Base-by-base conservation (phyloP, 2,888 invertebrate species). In the Itoplectis maculator region DNA sequence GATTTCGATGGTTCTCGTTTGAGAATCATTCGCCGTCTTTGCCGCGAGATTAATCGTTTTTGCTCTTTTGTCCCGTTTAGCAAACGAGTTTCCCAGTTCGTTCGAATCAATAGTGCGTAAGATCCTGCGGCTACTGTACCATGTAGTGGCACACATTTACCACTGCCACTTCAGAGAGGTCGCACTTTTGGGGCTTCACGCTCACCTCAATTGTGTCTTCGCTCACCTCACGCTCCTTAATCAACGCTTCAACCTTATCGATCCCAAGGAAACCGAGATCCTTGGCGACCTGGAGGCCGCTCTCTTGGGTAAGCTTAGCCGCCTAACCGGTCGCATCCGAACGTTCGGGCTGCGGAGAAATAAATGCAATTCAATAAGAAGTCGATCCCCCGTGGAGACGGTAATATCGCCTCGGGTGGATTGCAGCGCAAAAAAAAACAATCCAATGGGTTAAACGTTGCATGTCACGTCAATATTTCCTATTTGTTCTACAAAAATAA, bases 141-240 rank as follows among this genome's bases (percentile, higher is more conserved):
- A 99, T 94, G 98, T 99, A 94, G 95, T 99, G 95, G 98, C 98
- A 93, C 99, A 99, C 95, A 95, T 99, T 93, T 99, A 99, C 95
- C 98, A 98, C 93, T 97, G 97, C 94, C 99, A 99, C 95, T 99
- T 98, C 95, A 96, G 97, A 94, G 98, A 98, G 95, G 96, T 99
- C 91, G 97, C 97, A 93, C 95, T 97, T 93, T 95, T 99, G 93
- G 97, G 97, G 89, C 95, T 99, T 93, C 98, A 99, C 94, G 97
- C 98, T 93, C 99, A 99, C 94, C 96, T 99, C 94, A 99, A 99
- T 95, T 96, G 98, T 94, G 97, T 99, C 90, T 99, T 98, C 95
- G 97, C 97, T 94, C 99, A 99, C 95, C 96, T 99, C 94, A 98
- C 98, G 91, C 97, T 95, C 89, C 95, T 95, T 93, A 95, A 95